Percentiles rank a stretch among this genome's conserved stretches.
These are phyloP conservation scores for Erythrolamprus reginae DNA, from an alignment of 2,113 vertebrate genomes.

Conservation along the genomic window DNA sequence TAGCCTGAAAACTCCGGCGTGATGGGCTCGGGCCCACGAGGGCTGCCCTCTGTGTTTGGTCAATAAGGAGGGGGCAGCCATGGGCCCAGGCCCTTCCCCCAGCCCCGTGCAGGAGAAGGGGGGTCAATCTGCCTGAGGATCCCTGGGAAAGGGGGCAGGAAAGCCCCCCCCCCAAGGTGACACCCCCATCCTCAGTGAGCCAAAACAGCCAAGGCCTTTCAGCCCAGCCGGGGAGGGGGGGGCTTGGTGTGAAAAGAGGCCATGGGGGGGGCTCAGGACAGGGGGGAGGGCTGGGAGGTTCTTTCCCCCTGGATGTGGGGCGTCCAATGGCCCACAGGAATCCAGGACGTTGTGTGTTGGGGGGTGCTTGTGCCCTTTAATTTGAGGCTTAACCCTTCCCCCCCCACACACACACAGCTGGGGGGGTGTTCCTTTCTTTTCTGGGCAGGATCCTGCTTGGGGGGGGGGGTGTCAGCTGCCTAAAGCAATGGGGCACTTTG, in stretches of 20 bases:
- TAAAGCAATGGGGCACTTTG: background rate
- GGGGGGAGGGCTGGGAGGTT: rapidly evolving
- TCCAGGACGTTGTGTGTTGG: background rate
- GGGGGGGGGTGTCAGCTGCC: background rate
- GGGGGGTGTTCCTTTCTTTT: background rate
- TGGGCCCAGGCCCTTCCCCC: background rate
- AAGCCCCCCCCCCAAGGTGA: background rate
- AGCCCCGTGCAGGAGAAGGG: background rate
- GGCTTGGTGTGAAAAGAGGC: background rate
- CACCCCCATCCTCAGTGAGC: background rate
- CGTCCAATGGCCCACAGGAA: background rate
- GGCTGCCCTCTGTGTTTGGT: conserved; percentile 43
- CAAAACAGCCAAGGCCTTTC: background rate
- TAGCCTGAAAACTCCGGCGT: conserved; percentile 55
- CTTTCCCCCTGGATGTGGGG: background rate
- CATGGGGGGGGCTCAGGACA: background rate
- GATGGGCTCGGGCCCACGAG: background rate
- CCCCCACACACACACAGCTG: background rate
- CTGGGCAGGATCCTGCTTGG: no score
- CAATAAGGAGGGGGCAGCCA: conserved; percentile 35
- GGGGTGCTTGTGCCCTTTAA: background rate
- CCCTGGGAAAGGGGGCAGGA: background rate
- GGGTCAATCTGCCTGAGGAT: background rate
- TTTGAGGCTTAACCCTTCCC: background rate
- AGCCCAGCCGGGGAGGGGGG: background rate